Conservation (phyloP, 2,113 vertebrate genomes). For the Sorex fumeus region DNA sequence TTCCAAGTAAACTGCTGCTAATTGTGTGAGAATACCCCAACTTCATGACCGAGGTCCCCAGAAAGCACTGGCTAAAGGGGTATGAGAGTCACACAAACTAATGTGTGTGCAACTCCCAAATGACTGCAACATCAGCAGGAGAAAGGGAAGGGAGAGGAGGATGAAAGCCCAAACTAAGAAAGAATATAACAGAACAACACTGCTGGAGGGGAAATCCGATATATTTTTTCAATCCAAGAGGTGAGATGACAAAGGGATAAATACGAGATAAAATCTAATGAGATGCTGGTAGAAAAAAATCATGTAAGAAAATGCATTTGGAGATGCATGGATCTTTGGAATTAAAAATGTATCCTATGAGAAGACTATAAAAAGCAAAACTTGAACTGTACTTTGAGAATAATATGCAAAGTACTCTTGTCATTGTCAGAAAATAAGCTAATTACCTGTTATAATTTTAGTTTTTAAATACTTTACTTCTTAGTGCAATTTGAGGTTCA, state of each 20-base stretch:
- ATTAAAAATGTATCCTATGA: not conserved
- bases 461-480: not conserved
- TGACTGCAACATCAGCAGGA: too few species aligned
- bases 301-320: not conserved
- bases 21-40: too few species aligned
- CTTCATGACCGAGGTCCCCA: too few species aligned
- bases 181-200: not conserved
- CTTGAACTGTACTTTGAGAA: conserved; percentile 33
- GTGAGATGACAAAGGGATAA: conserved; percentile 23
- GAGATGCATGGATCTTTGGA: conserved; percentile 6
- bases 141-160: not conserved
- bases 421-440: not conserved
- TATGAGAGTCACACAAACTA: too few species aligned
- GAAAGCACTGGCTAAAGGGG: too few species aligned
- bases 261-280: conserved; percentile 47
- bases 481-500: not conserved
- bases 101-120: too few species aligned
- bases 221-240: conserved; percentile 45
- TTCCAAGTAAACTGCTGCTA: too few species aligned
- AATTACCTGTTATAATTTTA: not conserved
- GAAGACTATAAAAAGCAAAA: not conserved
- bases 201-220: not conserved
- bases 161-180: conserved; percentile 45
- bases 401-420: not conserved
- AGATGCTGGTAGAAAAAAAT: conserved; percentile 21